Conservation (phyloP, 1,140 invertebrate species). For the Ectropis grisescens region DNA sequence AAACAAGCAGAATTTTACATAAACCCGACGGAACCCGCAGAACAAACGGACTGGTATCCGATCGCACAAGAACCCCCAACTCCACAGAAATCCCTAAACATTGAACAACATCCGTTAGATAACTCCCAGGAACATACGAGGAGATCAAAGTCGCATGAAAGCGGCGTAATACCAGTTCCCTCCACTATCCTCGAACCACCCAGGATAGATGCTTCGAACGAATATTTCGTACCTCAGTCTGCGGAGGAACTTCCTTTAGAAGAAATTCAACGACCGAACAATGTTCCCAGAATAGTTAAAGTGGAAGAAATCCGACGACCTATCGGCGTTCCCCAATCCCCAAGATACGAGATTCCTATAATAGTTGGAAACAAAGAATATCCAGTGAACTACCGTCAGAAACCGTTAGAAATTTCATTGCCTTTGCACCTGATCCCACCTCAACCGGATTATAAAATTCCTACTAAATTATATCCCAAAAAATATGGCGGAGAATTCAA, state of each 20-base stretch:
- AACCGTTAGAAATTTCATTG: slow-evolving; percentile 12
- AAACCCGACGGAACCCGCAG: slow-evolving; percentile 25
- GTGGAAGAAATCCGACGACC: not conserved
- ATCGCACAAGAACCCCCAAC: slow-evolving; percentile 19
- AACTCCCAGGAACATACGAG: too few species aligned
- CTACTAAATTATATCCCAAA: slow-evolving; percentile 51
- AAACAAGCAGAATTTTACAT: slow-evolving; percentile 29
- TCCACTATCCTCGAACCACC: slow-evolving; percentile 31
- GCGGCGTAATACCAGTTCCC: slow-evolving; percentile 14
- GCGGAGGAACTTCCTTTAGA: slow-evolving; percentile 16
- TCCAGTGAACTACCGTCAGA: not conserved
- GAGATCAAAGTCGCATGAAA: slow-evolving; percentile 2
- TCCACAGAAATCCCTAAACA: slow-evolving; percentile 7
- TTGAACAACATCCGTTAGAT: slow-evolving; percentile 3
- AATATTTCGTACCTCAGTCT: slow-evolving; percentile 13
- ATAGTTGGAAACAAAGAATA: not conserved
- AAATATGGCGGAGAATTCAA: slow-evolving; percentile 39
- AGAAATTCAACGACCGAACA: slow-evolving; percentile 22
- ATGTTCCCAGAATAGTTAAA: too few species aligned
- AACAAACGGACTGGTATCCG: slow-evolving; percentile 51
- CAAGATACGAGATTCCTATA: slow-evolving; percentile 4
- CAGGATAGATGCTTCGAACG: slow-evolving; percentile 21
- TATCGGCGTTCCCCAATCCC: slow-evolving; percentile 1
- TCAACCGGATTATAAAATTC: slow-evolving; percentile 24
- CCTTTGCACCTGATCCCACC: slow-evolving; percentile 21